Conservation (phyloP, 1,140 invertebrate species). For the Pygmarrhopalites habei region DNA sequence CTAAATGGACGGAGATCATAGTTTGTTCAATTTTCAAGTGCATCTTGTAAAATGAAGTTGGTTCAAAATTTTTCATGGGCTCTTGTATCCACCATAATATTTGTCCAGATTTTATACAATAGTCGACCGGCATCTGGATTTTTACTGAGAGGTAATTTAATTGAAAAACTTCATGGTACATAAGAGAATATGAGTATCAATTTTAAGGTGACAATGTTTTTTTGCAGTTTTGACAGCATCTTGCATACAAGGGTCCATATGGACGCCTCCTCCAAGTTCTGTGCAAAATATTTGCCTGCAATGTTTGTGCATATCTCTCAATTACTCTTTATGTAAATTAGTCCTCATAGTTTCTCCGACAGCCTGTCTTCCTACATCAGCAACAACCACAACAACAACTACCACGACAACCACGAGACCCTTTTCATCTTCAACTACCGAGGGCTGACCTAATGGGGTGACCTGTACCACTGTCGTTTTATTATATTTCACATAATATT, state of each 20-base stretch:
- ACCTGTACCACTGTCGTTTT: too few species aligned
- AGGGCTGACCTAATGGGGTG: too few species aligned
- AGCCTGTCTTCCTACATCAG: background rate
- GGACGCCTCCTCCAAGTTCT: constrained; percentile 4
- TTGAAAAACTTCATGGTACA: background rate
- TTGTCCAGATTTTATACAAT: background rate
- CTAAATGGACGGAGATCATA: too few species aligned
- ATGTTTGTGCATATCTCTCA: constrained; percentile 20
- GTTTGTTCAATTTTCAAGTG: too few species aligned
- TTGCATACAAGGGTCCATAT: constrained; percentile 20
- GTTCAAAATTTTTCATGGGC: too few species aligned
- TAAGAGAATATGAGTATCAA: background rate
- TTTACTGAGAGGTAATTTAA: background rate
- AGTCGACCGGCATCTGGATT: background rate
- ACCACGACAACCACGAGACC: too few species aligned
- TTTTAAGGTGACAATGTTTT: background rate
- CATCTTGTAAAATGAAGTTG: too few species aligned
- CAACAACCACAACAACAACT: background rate
- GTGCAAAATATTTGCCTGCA: constrained; percentile 27
- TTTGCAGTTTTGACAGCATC: constrained; percentile 14
- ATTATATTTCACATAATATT: too few species aligned
- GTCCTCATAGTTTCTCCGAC: constrained; percentile 6
- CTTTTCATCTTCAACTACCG: too few species aligned
- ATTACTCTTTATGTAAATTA: constrained; percentile 20
- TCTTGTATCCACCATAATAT: background rate